Evolutionary conservation across 2,797 vertebrate genomes (phyloP), one percentile per base, ranked within the genome.

Genomic region (Forpus xanthops): DNA sequence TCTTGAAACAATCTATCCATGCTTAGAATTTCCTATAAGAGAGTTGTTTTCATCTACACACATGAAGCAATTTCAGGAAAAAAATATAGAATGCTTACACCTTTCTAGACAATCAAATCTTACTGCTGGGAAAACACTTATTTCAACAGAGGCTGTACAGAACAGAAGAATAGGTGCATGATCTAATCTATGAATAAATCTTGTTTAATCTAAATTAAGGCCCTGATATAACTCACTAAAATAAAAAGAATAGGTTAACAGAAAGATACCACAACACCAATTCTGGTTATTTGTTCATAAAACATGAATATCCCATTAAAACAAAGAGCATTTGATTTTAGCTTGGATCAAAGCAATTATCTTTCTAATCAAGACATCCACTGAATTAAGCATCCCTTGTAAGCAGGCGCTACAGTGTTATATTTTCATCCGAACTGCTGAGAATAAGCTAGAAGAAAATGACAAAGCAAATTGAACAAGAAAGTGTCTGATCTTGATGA

Each of bases 381-480:
- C 66, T 87, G 94, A 96, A 97, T 95, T 96, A 90, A 96, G 92
- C 68, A 70, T 77, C 68, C 94, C 91, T 83, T 89, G 94, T 96
- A 96, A 97, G 90, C 94, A 96, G 90, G 94, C 96, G 94, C 90
- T 85, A 95, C 93, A 85, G 87, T 95, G 96, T 96, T 96, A 96
- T 83, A 96, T 96, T 97, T 97, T 95, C 96, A 96, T 91, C 84
- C 87, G 76, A 93, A 96, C 94, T 94, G 94, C 95, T 96, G 96
- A 92, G 90, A 97, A 96, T 96, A 97, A 96, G 82, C 93, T 94
- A 87, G 90, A 95, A 95, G 96, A 96, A 96, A 97, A 96, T 96
- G 90, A 97, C 96, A 95, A 97, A 97, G 93, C 96, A 96, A 97
- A 97, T 93, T 97, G 97, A 96, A 97, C 96, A 96, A 97, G 96